Percentiles rank a stretch among this genome's conserved stretches.
Conservation (phyloP, 2,113 vertebrate species). For the Illadopsis cleaveri region DNA sequence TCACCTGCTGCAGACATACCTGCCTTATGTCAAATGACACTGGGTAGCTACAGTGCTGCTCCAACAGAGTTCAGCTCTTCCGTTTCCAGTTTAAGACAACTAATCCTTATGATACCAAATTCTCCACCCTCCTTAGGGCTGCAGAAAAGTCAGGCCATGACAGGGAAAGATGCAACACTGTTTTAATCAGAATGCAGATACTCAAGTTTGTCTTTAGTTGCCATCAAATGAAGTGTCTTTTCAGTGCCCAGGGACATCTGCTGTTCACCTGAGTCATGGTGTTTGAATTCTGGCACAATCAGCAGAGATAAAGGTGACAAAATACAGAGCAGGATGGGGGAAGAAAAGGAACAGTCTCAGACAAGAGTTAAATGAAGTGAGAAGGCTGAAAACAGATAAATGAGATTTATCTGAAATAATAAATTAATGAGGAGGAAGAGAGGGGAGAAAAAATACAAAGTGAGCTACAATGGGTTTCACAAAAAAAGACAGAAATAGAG, state of each 20-base stretch:
- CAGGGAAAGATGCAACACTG: accelerated
- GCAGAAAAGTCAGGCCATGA: background rate
- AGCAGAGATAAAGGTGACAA: background rate
- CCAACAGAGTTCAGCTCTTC: background rate
- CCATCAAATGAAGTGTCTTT: background rate
- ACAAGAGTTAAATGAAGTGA: background rate
- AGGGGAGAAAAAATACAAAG: background rate
- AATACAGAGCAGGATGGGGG: background rate
- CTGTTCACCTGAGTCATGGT: background rate
- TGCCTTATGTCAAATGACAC: background rate
- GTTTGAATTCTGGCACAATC: background rate
- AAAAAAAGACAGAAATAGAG: background rate
- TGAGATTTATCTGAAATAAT: background rate
- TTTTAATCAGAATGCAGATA: background rate
- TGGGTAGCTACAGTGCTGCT: background rate
- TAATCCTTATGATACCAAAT: background rate
- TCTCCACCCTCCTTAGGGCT: background rate
- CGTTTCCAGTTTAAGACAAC: background rate
- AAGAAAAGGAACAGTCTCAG: background rate
- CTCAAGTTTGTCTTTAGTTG: background rate
- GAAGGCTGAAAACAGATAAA: background rate
- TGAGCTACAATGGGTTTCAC: background rate
- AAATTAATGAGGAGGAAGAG: background rate
- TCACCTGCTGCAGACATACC: background rate
- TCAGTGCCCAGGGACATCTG: background rate